These are phyloP conservation scores for Nycticorax nycticorax DNA, from an alignment of 2,113 vertebrate species.

Conservation along the genomic window DNA sequence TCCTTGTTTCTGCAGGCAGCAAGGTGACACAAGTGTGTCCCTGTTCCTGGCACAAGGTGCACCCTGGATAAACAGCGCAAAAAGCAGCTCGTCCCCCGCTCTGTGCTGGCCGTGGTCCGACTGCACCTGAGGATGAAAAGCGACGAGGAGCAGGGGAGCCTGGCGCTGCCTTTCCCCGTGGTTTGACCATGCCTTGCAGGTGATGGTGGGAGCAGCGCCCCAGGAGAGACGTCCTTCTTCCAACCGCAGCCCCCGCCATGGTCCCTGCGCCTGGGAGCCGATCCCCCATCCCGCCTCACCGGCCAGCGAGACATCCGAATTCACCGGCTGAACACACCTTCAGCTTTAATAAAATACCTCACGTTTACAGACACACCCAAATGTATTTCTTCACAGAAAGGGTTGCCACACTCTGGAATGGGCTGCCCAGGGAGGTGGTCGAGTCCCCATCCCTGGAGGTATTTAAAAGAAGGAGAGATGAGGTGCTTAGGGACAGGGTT, in stretches of 20 bases:
- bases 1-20: background rate
- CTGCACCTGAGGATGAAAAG: background rate
- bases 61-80: background rate
- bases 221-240: background rate
- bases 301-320: rapidly evolving
- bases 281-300: rapidly evolving
- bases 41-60: background rate
- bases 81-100: background rate
- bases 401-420: no score
- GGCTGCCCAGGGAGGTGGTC: no score
- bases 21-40: rapidly evolving
- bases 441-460: no score
- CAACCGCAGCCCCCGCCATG: rapidly evolving
- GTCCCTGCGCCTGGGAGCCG: rapidly evolving
- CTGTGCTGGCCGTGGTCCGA: rapidly evolving
- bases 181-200: rapidly evolving
- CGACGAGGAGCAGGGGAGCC: rapidly evolving
- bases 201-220: no score
- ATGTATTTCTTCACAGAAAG: no score
- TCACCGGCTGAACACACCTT: background rate
- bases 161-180: background rate
- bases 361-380: background rate
- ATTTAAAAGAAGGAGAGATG: no score
- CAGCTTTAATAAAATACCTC: slow-evolving; percentile 30
- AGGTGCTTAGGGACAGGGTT: no score